A percentile compares a stretch with the other conserved stretches of the same genome.
These are phyloP conservation scores for Riparia riparia DNA, from an alignment of 2,113 vertebrate genomes.

Conservation along the genomic window DNA sequence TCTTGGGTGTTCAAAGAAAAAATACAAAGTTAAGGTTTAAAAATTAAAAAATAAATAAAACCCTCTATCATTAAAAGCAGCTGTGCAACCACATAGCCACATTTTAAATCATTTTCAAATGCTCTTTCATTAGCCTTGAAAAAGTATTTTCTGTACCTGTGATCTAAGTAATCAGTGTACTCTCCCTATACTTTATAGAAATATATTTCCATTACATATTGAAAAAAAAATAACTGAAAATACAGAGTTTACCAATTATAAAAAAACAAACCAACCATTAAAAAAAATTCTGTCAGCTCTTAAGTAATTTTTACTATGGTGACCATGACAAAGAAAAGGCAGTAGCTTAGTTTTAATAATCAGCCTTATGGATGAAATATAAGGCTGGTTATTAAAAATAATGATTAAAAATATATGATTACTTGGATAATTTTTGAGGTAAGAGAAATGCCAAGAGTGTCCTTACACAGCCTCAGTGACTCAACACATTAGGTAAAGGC, in stretches of 20 bases:
- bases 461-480: neutral
- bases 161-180: neutral
- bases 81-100: neutral
- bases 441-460: neutral
- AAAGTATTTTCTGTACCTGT: neutral
- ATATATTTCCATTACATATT: neutral
- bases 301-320: neutral
- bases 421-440: neutral
- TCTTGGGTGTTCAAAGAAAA: neutral
- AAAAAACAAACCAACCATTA: neutral
- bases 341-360: neutral
- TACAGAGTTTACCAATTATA: neutral
- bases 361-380: neutral
- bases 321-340: neutral
- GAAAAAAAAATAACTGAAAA: neutral
- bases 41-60: neutral
- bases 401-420: neutral
- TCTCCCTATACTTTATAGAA: neutral
- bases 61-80: neutral
- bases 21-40: neutral
- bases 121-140: neutral
- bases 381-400: neutral
- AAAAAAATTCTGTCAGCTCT: neutral
- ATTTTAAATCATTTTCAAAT: neutral
- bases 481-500: neutral